Percentiles rank a stretch among this genome's conserved stretches.
These are phyloP conservation scores for Lepeophtheirus salmonis DNA, from an alignment of 1,140 invertebrate species.

Conservation along the genomic window DNA sequence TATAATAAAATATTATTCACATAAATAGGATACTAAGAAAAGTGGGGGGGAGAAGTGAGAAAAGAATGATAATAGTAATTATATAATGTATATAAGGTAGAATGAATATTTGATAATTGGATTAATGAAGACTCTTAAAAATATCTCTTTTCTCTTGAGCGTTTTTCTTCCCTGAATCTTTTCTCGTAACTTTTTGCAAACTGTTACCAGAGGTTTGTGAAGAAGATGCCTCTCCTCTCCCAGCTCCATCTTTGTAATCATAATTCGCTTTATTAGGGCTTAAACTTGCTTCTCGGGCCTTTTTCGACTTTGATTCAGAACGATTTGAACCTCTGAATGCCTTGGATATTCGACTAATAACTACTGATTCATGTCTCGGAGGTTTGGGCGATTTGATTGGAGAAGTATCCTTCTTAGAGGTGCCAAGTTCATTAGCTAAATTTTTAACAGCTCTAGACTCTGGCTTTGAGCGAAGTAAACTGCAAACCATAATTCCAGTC, in stretches of 20 bases:
- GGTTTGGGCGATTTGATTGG: background rate
- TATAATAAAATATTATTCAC: no score
- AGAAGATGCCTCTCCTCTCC: background rate
- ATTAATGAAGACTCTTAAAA: conserved; percentile 10
- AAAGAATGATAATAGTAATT: background rate
- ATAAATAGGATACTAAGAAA: no score
- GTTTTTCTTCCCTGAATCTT: background rate
- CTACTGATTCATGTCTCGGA: background rate
- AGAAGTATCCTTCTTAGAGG: background rate
- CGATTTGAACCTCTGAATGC: background rate
- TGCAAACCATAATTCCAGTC: background rate
- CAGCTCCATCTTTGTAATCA: no score
- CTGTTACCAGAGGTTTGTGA: background rate
- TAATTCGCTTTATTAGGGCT: no score
- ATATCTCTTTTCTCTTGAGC: conserved; percentile 10
- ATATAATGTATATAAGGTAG: no score
- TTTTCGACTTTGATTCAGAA: background rate
- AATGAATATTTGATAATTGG: background rate
- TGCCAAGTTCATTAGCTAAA: background rate
- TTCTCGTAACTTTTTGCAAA: background rate
- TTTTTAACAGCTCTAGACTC: conserved; percentile 12
- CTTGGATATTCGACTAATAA: background rate
- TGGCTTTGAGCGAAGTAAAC: background rate
- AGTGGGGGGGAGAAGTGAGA: no score
- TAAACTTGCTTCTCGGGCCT: background rate